Base-by-base conservation (phyloP, 2,797 vertebrate species). In the Naso thynnoides region DNA sequence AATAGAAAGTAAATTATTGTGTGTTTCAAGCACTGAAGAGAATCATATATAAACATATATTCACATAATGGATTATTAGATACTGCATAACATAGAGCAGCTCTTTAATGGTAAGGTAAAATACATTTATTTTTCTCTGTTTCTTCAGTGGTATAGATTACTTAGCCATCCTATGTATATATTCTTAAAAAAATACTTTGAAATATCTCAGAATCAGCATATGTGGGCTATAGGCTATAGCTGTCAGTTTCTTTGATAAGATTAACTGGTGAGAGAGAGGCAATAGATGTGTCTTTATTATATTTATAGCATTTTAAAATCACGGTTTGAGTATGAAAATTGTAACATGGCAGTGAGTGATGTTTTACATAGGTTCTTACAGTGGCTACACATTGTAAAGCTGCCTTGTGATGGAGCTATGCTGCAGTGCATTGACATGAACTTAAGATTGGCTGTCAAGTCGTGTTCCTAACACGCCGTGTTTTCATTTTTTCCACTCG, bases 391-490 rank as follows among this genome's bases (percentile, higher is more conserved):
- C 56, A 66, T 68, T 56, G 69, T 42, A 49, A 45, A 64, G 64
- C 82, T 76, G 84, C 85, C 72, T 86, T 83, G 77, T 89, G 89
- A 88, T 75, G 71, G 82, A 82, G 86, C 70, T 65, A 31, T 69
- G 70, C 82, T 83, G 72, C 62, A 86, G 74, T 55, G n/a, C 79
- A 79, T 77, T 86, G 90, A 89, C 79, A 82, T 62, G 49, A 88
- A 83, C 83, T 84, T 44, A 29, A 86, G 79, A 89, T 87, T 80
- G 84, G 84, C 78, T 92, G 87, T 92, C 91, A 90, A 78, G 81
- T 85, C 65, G 52, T 50, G 79, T 81, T 89, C 71, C 59, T 68
- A 79, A 66, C 74, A 49, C 47, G 55, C 49, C 16, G 44, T 78
- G 55, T 85, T 90, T 89, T 85, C 61, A 62, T 78, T 86, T 82